Evolutionary conservation across 2,888 invertebrate species (phyloP).

Genomic region (Ctenicera cuprea): DNA sequence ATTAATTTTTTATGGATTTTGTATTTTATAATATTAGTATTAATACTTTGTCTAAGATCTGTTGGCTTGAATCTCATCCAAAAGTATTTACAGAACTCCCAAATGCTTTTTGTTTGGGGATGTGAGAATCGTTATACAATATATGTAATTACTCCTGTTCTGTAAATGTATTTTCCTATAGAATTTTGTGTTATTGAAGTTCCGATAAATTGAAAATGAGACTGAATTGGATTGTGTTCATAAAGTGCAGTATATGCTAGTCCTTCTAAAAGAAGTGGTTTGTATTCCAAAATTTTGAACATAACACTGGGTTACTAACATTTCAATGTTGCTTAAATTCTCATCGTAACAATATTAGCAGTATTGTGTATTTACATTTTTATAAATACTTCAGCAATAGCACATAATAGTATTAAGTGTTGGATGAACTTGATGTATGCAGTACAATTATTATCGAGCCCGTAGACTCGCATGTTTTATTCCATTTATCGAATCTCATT

Average conservation of each 20-base stretch:
- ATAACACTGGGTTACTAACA: constrained; percentile 26
- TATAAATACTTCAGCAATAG: constrained; percentile 49
- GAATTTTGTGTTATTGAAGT: constrained; percentile 5
- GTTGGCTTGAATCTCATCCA: not conserved
- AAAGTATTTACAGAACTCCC: not conserved
- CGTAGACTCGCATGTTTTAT: constrained; percentile 31
- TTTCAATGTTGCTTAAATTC: constrained; percentile 31
- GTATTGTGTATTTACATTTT: constrained; percentile 51
- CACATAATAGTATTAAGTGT: constrained; percentile 36
- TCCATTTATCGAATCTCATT: constrained; percentile 45
- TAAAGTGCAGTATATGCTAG: constrained; percentile 39
- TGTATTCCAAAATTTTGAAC: constrained; percentile 38
- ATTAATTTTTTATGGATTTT: not conserved
- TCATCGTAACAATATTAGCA: constrained; percentile 35
- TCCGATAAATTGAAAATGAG: constrained; percentile 32
- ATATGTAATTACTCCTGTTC: not conserved
- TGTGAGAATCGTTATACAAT: too few species aligned
- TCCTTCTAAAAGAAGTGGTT: constrained; percentile 41
- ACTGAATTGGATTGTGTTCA: constrained; percentile 47
- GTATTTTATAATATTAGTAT: not conserved
- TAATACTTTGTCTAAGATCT: not conserved
- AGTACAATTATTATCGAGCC: constrained; percentile 38
- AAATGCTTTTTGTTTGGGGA: not conserved
- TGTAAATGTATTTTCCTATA: not conserved
- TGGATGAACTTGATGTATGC: constrained; percentile 36